A percentile compares a stretch with the other conserved stretches of the same genome.
phyloP scores from a whole-genome alignment of 2,113 vertebrate genomes.

The Rhea americana region DNA sequence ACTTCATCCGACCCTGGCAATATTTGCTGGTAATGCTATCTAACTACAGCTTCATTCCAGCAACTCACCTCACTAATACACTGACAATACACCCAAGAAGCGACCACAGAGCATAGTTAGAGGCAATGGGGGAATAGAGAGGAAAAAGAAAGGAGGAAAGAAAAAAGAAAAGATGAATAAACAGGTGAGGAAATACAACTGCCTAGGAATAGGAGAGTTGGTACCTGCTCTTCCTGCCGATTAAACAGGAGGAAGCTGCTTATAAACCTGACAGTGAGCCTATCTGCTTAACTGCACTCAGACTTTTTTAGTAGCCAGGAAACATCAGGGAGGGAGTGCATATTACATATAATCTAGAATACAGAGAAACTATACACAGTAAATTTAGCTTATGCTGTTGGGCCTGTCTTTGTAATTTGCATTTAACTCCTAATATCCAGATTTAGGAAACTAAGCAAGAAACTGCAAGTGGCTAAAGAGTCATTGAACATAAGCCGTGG shows the following conservation, averaged over 20 bases:
- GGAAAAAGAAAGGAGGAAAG: background rate
- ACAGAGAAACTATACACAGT: background rate
- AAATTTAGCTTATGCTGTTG: background rate
- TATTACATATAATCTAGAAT: background rate
- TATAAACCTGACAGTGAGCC: background rate
- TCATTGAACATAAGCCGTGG: background rate
- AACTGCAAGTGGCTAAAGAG: background rate
- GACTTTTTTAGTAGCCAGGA: background rate
- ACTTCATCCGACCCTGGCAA: background rate
- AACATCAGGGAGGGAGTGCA: background rate
- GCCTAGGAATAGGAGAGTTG: background rate
- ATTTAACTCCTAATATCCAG: background rate
- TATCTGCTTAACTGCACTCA: background rate
- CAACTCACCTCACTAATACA: background rate
- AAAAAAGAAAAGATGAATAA: background rate
- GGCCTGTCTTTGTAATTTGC: background rate
- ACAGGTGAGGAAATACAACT: conserved; percentile 21
- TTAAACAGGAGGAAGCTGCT: conserved; percentile 8
- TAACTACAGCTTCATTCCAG: background rate
- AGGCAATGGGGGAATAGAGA: background rate
- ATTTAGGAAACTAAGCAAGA: background rate
- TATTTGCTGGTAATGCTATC: background rate
- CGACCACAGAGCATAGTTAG: background rate
- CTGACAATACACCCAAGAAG: background rate
- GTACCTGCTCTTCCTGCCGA: conserved; percentile 15